A percentile compares a stretch with the other conserved stretches of the same genome.
These are phyloP conservation scores for Vireo griseus DNA, from an alignment of 2,797 vertebrate genomes.

Conservation along the genomic window DNA sequence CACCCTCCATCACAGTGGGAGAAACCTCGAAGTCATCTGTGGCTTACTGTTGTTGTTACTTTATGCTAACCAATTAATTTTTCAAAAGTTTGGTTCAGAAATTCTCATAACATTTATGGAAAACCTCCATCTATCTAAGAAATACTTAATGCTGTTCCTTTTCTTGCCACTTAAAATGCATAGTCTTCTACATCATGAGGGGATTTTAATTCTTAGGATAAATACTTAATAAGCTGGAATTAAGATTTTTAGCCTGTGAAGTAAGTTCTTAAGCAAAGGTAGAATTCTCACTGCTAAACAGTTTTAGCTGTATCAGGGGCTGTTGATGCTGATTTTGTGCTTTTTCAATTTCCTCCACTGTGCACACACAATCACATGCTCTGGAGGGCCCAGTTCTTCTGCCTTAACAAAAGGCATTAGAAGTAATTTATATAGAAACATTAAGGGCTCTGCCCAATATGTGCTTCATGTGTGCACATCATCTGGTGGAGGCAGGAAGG, in stretches of 20 bases:
- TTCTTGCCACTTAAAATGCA: not conserved
- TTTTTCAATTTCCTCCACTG: not conserved
- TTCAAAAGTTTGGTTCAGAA: not conserved
- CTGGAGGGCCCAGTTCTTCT: not conserved
- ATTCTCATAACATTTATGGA: rapidly evolving
- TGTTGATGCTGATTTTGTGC: not conserved
- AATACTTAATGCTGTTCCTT: not conserved
- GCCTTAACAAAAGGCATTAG: not conserved
- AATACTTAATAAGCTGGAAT: not conserved
- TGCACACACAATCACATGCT: rapidly evolving
- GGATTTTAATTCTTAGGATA: not conserved
- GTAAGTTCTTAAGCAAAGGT: not conserved
- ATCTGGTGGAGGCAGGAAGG: not conserved
- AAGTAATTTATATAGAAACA: not conserved
- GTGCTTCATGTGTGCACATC: not conserved
- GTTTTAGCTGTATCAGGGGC: not conserved
- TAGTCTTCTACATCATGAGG: not conserved
- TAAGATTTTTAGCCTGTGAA: not conserved
- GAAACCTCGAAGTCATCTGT: not conserved
- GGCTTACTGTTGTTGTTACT: not conserved
- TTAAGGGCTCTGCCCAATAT: not conserved
- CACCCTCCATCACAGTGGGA: not conserved
- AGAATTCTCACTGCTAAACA: not conserved
- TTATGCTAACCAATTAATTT: not conserved
- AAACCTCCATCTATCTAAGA: not conserved